These are phyloP conservation scores for Marronus borbonicus DNA, from an alignment of 2,888 invertebrate species.

Conservation along the genomic window DNA sequence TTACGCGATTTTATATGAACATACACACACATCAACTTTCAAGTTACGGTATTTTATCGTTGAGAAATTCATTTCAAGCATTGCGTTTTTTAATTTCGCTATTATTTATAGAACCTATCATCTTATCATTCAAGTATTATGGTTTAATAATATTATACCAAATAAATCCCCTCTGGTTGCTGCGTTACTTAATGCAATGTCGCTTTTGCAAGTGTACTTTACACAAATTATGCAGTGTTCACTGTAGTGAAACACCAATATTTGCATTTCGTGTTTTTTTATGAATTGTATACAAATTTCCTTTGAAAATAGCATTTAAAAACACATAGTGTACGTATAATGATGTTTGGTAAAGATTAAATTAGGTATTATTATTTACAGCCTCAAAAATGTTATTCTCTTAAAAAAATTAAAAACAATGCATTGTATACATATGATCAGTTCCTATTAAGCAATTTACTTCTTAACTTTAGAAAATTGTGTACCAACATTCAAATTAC, in stretches of 20 bases:
- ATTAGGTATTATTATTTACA: not conserved
- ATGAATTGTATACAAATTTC: not conserved
- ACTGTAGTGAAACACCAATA: not conserved
- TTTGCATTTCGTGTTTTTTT: not conserved
- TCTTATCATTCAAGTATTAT: no score
- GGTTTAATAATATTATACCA: no score
- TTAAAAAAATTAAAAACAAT: not conserved
- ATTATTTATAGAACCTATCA: no score
- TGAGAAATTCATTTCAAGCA: no score
- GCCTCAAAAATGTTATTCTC: not conserved
- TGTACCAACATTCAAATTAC: not conserved
- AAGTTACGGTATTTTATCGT: no score
- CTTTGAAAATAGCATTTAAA: not conserved
- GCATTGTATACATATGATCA: not conserved
- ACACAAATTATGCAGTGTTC: not conserved
- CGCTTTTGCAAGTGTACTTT: not conserved
- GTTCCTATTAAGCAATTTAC: conserved; percentile 8
- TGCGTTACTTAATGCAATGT: not conserved
- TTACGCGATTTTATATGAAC: no score
- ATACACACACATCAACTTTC: no score
- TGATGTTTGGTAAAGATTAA: no score
- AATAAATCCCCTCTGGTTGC: not conserved
- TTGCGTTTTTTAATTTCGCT: no score
- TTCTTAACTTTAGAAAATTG: not conserved
- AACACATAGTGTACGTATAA: not conserved